Conservation (phyloP, 2,888 invertebrate genomes). For the Cataglyphis cursor region DNA sequence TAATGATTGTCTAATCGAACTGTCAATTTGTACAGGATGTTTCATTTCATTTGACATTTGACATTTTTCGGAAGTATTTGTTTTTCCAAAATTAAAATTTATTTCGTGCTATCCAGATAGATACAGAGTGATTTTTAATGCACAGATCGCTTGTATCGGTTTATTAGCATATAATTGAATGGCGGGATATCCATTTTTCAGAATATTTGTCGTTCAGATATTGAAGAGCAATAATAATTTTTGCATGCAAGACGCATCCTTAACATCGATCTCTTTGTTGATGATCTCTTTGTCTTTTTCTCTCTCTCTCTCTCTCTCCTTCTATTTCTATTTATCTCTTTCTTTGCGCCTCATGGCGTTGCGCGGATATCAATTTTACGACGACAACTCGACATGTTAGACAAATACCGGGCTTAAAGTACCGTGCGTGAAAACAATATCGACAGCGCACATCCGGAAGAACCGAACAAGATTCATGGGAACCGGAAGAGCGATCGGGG, state of each 20-base stretch:
- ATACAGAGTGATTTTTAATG: neutral
- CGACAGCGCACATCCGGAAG: slow-evolving; percentile 23
- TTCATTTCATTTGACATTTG: neutral
- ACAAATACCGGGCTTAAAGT: slow-evolving; percentile 67
- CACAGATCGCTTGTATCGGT: neutral
- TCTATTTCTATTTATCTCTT: neutral
- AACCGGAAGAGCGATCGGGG: neutral
- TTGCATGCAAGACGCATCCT: slow-evolving; percentile 73
- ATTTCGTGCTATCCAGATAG: neutral
- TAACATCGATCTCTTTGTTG: slow-evolving; percentile 75
- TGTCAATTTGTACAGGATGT: neutral
- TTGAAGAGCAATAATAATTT: slow-evolving; percentile 72
- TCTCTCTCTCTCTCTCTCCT: neutral
- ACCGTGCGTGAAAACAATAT: slow-evolving; percentile 45
- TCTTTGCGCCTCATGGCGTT: neutral
- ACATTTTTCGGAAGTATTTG: neutral
- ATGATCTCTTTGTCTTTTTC: neutral
- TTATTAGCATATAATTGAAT: slow-evolving; percentile 29
- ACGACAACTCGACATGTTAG: slow-evolving; percentile 51
- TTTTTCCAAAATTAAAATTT: neutral
- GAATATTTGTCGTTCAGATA: slow-evolving; percentile 44
- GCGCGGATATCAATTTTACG: slow-evolving; percentile 68
- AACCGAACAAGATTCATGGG: slow-evolving; percentile 41
- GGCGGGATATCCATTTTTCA: neutral
- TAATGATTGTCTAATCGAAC: neutral